These are phyloP conservation scores for Himalopsyche japonica DNA, from an alignment of 2,888 invertebrate genomes.

Conservation along the genomic window DNA sequence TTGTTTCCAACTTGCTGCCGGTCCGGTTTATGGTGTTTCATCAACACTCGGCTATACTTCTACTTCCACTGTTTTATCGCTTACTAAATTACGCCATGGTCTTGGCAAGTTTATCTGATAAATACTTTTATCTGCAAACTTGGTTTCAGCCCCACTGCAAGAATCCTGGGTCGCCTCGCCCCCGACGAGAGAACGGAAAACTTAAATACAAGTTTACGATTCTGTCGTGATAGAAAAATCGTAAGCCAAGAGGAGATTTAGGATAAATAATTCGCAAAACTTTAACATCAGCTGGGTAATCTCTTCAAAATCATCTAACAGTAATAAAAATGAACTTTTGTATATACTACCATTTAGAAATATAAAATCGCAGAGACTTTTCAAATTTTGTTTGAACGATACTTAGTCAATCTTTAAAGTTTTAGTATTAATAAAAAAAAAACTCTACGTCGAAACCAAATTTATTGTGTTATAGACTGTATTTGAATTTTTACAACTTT, in stretches of 20 bases:
- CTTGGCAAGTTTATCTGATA: constrained; percentile 32
- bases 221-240: not conserved
- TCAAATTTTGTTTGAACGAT: too few species aligned
- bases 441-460: too few species aligned
- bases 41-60: not conserved
- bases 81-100: constrained; percentile 28
- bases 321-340: not conserved
- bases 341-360: too few species aligned
- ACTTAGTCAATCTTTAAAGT: too few species aligned
- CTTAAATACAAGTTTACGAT: not conserved
- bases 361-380: too few species aligned
- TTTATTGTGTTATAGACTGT: too few species aligned
- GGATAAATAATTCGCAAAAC: not conserved
- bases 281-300: not conserved
- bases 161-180: not conserved
- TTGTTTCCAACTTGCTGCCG: not conserved
- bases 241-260: not conserved
- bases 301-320: not conserved
- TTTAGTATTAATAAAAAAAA: too few species aligned
- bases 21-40: not conserved
- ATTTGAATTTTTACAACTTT: too few species aligned
- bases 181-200: not conserved
- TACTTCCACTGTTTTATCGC: constrained; percentile 26
- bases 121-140: constrained; percentile 25
- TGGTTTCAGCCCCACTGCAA: not conserved